These are phyloP conservation scores for Ariolimax columbianus DNA, from an alignment of 2,888 invertebrate genomes.

Conservation along the genomic window DNA sequence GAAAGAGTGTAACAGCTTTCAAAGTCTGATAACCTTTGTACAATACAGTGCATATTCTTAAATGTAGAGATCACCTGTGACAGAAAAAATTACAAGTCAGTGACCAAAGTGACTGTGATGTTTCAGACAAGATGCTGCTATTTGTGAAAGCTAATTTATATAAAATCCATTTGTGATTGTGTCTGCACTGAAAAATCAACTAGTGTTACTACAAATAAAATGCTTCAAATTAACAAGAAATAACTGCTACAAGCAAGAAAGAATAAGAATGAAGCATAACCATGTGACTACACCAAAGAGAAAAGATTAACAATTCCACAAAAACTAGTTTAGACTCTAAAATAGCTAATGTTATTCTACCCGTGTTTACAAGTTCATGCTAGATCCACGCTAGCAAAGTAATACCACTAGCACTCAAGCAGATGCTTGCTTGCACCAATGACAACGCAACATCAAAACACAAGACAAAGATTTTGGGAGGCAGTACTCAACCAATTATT, in stretches of 20 bases:
- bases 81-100: too few species aligned
- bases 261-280: not conserved
- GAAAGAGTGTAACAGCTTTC: too few species aligned
- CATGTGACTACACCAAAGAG: not conserved
- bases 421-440: not conserved
- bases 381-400: conserved; percentile 4
- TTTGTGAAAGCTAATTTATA: not conserved
- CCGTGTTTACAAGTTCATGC: not conserved
- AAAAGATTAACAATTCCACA: not conserved
- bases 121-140: not conserved
- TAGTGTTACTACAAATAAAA: not conserved
- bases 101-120: too few species aligned
- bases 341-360: not conserved
- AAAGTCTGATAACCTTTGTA: not conserved
- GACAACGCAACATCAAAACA: not conserved
- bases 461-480: not conserved
- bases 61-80: too few species aligned
- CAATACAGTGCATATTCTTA: not conserved
- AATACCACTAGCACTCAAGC: not conserved
- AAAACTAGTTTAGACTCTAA: not conserved
- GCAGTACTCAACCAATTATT: not conserved
- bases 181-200: not conserved
- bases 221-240: not conserved
- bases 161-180: not conserved
- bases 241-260: not conserved